Conservation (phyloP, 2,113 vertebrate genomes). For the Carlito syrichta region DNA sequence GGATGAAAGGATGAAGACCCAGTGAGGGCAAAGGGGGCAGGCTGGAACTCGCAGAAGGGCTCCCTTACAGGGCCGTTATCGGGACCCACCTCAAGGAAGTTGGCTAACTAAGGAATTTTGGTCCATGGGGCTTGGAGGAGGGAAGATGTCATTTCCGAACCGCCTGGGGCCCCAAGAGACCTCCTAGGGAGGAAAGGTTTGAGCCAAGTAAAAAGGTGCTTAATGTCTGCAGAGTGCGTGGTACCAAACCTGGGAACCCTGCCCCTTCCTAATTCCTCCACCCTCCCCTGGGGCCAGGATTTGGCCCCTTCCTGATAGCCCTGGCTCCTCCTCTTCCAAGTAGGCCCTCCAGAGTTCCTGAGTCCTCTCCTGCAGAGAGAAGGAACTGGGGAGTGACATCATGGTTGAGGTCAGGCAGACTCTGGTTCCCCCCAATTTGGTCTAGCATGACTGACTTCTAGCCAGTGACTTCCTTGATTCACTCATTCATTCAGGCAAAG, state of each 20-base stretch:
- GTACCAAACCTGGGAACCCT: not conserved
- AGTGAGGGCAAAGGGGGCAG: not conserved
- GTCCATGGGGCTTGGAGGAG: not conserved
- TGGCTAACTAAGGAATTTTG: not conserved
- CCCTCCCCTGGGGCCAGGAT: not conserved
- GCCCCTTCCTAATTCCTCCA: not conserved
- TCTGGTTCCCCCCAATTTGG: not conserved
- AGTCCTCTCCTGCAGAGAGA: not conserved
- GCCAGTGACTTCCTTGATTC: not conserved
- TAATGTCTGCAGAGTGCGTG: fast-evolving
- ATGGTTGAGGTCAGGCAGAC: not conserved
- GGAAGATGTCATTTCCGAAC: not conserved
- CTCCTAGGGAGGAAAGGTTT: not conserved
- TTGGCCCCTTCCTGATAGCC: not conserved
- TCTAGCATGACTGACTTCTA: not conserved
- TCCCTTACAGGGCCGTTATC: not conserved
- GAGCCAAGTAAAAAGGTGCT: not conserved
- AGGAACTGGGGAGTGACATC: not conserved
- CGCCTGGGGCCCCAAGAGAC: not conserved
- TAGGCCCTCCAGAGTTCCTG: not conserved
- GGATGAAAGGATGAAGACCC: not conserved
- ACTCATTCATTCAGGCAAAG: not conserved
- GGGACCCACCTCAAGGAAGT: not conserved
- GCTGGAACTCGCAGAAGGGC: not conserved
- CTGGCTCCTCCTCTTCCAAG: not conserved